Evolutionary conservation across 2,888 invertebrate species (phyloP).

Genomic region (Biston stratarius): DNA sequence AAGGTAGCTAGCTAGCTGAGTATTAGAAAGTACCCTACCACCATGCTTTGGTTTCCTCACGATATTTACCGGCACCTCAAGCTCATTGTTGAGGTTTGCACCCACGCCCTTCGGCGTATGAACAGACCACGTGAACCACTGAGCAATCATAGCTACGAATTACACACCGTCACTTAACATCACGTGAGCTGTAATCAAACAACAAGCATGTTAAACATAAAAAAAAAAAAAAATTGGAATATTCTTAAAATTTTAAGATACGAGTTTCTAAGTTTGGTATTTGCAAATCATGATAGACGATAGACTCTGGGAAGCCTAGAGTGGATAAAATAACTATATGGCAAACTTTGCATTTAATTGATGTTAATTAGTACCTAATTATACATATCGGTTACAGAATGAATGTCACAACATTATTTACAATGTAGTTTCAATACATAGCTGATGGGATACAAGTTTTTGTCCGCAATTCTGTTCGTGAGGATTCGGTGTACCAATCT

Average conservation of each 20-base stretch:
- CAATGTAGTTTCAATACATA: slow-evolving; percentile 51
- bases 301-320: background rate
- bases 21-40: no score
- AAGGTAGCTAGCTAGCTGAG: no score
- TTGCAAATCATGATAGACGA: background rate
- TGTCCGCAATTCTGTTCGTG: background rate
- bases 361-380: slow-evolving; percentile 42
- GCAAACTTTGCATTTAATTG: slow-evolving; percentile 41
- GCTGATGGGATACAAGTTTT: slow-evolving; percentile 47
- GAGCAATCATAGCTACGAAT: no score
- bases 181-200: no score
- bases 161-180: no score
- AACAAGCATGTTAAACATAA: no score
- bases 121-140: no score
- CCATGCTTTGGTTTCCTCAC: no score
- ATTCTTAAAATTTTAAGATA: background rate
- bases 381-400: slow-evolving; percentile 48
- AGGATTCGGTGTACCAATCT: background rate
- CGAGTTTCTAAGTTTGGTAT: background rate
- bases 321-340: slow-evolving; percentile 35
- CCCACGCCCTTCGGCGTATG: no score
- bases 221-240: background rate
- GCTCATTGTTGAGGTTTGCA: no score
- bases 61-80: no score
- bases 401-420: slow-evolving; percentile 52